Evolutionary conservation across 2,888 invertebrate genomes (phyloP), one percentile per base, ranked within the genome.

Genomic region (Drosophila siamana): DNA sequence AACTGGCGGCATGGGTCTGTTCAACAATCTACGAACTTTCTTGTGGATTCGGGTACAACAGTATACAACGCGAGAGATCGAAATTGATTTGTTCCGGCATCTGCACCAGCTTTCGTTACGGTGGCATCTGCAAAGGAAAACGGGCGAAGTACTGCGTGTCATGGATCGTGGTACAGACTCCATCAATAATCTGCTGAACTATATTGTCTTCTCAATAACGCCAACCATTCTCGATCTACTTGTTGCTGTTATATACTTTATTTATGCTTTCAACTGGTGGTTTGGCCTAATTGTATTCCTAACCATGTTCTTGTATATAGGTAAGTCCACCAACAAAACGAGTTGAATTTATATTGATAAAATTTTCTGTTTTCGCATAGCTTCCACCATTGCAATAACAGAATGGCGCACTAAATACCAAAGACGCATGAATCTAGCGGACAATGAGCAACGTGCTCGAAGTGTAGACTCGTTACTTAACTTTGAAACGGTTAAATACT

Each of bases 401-500:
- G 99, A 99, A 93, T 99, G 99, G 99, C 94, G 99, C 11, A 99
- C 99, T 0, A 97, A 99, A 92, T 99, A 95, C 93, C 96, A 98
- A 80, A 94, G 99, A 30, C 94, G 96, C 4, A 98, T 98, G 98
- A 99, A 99, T 92, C 93, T 95, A 26, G 96, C 98, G 0, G 99
- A 99, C 90, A 99, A 99, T 92, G 97, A 96, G 36, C 96, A 96
- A 66, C 96, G 97, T 86, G 97, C 98, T 4, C 94, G 96, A 66
- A 98, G 98, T 57, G 98, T 99, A 0, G 99, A 99, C 92, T 99
- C 99, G 0, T 93, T 99, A 56, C 94, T 99, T 11, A 99, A 99
- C 93, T 99, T 98, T 93, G 99, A 99, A 93, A 99, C 99, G 0
- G 99, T 99, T 0, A 99, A 99, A 91, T 99, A 99, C 93, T 99